phyloP scores from a whole-genome alignment of 1,140 invertebrate species.

The Halotydeus destructor region DNA sequence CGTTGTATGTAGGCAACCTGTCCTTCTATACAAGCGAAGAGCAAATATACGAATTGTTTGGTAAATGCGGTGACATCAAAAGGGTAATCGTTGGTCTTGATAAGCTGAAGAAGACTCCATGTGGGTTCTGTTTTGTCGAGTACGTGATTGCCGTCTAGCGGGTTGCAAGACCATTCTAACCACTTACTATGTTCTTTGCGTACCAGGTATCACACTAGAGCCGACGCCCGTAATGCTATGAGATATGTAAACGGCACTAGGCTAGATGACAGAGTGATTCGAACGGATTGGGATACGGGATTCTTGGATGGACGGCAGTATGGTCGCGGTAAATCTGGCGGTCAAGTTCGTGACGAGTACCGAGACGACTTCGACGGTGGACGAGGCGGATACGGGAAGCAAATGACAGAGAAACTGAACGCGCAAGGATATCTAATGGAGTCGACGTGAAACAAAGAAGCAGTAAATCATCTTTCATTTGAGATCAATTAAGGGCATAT shows the following conservation, averaged over 20 bases:
- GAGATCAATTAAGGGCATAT: no score
- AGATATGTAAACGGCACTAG: slow-evolving; percentile 90
- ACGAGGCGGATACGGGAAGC: slow-evolving; percentile 87
- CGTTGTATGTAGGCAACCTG: slow-evolving; percentile 90
- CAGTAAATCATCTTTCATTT: no score
- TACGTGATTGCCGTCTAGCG: slow-evolving; percentile 30
- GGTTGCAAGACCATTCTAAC: not conserved
- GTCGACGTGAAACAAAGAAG: no score
- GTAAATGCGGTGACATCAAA: slow-evolving; percentile 83
- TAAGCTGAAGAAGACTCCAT: slow-evolving; percentile 94
- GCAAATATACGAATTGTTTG: slow-evolving; percentile 94
- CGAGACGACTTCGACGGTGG: slow-evolving; percentile 89
- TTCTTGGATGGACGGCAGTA: slow-evolving; percentile 96
- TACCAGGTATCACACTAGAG: slow-evolving; percentile 50
- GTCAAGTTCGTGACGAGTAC: slow-evolving; percentile 96
- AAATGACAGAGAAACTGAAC: no score
- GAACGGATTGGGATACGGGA: slow-evolving; percentile 98
- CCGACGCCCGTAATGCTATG: slow-evolving; percentile 81
- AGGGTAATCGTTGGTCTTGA: slow-evolving; percentile 95
- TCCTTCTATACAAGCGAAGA: slow-evolving; percentile 98
- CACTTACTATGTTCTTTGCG: not conserved
- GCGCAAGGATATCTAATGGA: no score
- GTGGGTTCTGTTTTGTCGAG: slow-evolving; percentile 98
- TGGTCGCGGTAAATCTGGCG: slow-evolving; percentile 91
- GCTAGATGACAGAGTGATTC: slow-evolving; percentile 85